A percentile compares a stretch with the other conserved stretches of the same genome.
Evolutionary conservation across 1,140 invertebrate genomes (phyloP).

Genomic region (Onthophagus taurus): DNA sequence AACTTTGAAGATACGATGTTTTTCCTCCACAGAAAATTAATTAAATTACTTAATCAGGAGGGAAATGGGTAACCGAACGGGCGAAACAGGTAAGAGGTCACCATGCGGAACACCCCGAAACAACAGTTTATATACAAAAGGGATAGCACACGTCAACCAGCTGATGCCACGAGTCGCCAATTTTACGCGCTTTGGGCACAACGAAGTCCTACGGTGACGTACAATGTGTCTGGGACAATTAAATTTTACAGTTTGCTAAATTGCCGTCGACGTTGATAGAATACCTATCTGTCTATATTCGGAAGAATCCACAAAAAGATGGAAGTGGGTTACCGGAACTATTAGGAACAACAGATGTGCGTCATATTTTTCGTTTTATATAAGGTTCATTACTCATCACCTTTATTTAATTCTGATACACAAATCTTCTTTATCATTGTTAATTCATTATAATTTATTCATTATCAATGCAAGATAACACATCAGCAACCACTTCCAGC

Average conservation of each 20-base stretch:
- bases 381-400: too few relatives aligned
- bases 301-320: not conserved
- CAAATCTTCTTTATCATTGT: too few relatives aligned
- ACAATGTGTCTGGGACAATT: constrained; percentile 15
- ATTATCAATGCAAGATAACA: too few relatives aligned
- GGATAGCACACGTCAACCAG: constrained; percentile 20
- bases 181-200: constrained; percentile 17
- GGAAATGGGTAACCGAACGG: constrained; percentile 2
- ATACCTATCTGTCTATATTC: not conserved
- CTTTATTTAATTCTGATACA: too few relatives aligned
- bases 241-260: constrained; percentile 14
- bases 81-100: constrained; percentile 9
- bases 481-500: too few relatives aligned
- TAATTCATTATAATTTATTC: too few relatives aligned
- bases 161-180: constrained; percentile 21
- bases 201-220: constrained; percentile 9
- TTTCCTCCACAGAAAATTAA: too few relatives aligned
- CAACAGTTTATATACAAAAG: not conserved
- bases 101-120: constrained; percentile 19
- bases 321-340: not conserved
- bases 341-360: not conserved
- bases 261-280: not conserved
- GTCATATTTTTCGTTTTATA: not conserved
- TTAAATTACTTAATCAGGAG: constrained; percentile 7
- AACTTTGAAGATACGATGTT: too few relatives aligned